Evolutionary conservation across 2,113 vertebrate species (phyloP).

Genomic region (Triplophysa dalaica): DNA sequence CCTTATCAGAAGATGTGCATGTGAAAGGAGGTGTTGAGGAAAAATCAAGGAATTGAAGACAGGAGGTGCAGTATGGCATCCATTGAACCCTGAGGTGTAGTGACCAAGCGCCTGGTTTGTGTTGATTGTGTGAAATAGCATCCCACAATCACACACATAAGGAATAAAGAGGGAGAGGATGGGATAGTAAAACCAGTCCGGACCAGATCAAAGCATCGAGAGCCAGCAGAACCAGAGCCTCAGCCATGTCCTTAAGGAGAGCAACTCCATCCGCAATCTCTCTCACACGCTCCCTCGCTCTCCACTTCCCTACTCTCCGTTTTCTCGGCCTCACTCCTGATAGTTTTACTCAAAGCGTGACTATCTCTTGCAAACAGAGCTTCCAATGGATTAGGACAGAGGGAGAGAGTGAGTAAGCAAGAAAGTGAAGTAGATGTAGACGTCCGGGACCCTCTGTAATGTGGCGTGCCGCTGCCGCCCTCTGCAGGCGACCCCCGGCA

Average conservation of each 20-base stretch:
- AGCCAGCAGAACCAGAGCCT: conserved; percentile 57
- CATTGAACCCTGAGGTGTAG: conserved; percentile 24
- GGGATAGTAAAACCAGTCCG: conserved; percentile 56
- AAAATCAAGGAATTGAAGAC: neutral
- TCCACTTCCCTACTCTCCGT: conserved; percentile 60
- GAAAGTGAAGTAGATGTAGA: neutral
- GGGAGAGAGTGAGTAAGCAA: neutral
- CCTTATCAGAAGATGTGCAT: neutral
- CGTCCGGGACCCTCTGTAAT: neutral
- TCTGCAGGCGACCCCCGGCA: conserved; percentile 34
- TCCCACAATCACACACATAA: conserved; percentile 64
- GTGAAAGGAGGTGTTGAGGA: neutral
- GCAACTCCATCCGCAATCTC: conserved; percentile 25
- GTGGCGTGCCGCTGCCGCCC: conserved; percentile 26
- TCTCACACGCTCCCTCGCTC: conserved; percentile 51
- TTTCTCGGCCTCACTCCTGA: conserved; percentile 66
- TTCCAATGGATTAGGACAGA: conserved; percentile 65
- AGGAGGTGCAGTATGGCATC: conserved; percentile 3
- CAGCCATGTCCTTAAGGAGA: conserved; percentile 59
- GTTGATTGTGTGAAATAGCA: conserved; percentile 74
- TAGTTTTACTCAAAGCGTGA: conserved; percentile 75
- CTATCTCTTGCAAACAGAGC: conserved; percentile 74
- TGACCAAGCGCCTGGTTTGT: conserved; percentile 59
- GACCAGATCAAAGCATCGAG: conserved; percentile 63
- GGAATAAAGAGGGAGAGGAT: conserved; percentile 47